Evolutionary conservation across 2,113 vertebrate genomes (phyloP).

Genomic region (Ahaetulla prasina): DNA sequence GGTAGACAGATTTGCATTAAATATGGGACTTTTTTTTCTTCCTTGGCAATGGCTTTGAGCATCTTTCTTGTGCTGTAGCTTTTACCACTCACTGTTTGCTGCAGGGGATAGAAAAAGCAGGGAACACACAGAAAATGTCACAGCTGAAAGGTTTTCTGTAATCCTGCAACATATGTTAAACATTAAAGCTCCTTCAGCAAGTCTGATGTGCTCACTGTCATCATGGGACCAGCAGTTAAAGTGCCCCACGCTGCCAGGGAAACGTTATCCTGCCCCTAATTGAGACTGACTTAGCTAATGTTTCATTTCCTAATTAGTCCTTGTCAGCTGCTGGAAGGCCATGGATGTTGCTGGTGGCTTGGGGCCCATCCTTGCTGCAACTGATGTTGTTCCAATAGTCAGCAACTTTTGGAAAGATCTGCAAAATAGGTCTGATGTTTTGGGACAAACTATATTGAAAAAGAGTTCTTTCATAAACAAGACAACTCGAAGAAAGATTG

Average conservation of each 20-base stretch:
- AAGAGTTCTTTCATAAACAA: constrained; percentile 24
- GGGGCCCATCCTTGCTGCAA: constrained; percentile 57
- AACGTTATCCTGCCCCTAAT: constrained; percentile 68
- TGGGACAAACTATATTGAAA: constrained; percentile 25
- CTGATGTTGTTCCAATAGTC: constrained; percentile 62
- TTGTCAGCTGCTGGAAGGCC: constrained; percentile 66
- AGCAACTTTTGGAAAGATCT: constrained; percentile 51
- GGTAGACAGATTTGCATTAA: constrained; percentile 26
- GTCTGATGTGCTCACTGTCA: constrained; percentile 63
- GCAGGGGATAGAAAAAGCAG: constrained; percentile 56
- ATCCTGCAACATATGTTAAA: constrained; percentile 65
- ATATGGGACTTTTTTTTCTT: background rate
- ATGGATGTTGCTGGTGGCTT: constrained; percentile 56
- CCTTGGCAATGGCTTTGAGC: constrained; percentile 55
- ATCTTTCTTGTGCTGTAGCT: constrained; percentile 30
- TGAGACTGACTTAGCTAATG: constrained; percentile 70
- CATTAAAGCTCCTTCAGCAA: constrained; percentile 66
- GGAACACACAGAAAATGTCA: constrained; percentile 62
- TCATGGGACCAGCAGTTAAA: constrained; percentile 65
- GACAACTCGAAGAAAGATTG: background rate
- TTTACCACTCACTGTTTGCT: constrained; percentile 49
- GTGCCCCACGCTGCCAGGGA: constrained; percentile 59
- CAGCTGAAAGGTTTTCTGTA: constrained; percentile 65
- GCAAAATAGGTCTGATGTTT: constrained; percentile 47
- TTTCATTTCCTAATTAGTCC: constrained; percentile 75